phyloP scores from a whole-genome alignment of 2,113 vertebrate species.

The Festucalex cinctus region DNA sequence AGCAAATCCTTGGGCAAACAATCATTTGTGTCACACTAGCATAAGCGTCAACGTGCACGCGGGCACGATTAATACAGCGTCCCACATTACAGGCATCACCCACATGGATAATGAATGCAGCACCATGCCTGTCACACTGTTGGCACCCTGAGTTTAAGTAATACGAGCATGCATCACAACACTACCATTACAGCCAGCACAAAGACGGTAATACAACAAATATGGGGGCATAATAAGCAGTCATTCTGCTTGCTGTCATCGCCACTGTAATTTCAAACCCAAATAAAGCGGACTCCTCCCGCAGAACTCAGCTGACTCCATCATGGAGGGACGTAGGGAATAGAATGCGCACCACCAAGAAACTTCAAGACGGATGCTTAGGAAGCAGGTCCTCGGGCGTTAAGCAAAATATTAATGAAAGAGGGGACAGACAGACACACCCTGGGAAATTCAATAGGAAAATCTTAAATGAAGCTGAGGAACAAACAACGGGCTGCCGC shows the following conservation, averaged over 20 bases:
- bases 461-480: conserved; percentile 1
- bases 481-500: neutral
- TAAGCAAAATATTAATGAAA: conserved; percentile 9
- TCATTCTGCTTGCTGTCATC: conserved; percentile 17
- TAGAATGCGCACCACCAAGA: neutral
- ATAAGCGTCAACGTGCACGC: conserved; percentile 37
- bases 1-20: conserved; percentile 48
- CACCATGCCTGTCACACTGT: conserved; percentile 43
- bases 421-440: neutral
- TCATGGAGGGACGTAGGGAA: conserved; percentile 26
- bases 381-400: neutral
- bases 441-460: conserved; percentile 8
- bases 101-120: conserved; percentile 45
- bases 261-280: conserved; percentile 23
- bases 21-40: conserved; percentile 45
- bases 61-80: conserved; percentile 45
- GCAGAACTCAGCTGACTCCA: conserved; percentile 44
- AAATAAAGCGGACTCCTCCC: conserved; percentile 27
- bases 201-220: conserved; percentile 22
- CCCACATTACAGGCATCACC: conserved; percentile 50
- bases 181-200: conserved; percentile 38
- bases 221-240: conserved; percentile 12
- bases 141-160: conserved; percentile 45
- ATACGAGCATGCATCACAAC: conserved; percentile 39
- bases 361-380: conserved; percentile 8